phyloP scores from a whole-genome alignment of 1,140 invertebrate genomes.

The Drosophila ambigua region DNA sequence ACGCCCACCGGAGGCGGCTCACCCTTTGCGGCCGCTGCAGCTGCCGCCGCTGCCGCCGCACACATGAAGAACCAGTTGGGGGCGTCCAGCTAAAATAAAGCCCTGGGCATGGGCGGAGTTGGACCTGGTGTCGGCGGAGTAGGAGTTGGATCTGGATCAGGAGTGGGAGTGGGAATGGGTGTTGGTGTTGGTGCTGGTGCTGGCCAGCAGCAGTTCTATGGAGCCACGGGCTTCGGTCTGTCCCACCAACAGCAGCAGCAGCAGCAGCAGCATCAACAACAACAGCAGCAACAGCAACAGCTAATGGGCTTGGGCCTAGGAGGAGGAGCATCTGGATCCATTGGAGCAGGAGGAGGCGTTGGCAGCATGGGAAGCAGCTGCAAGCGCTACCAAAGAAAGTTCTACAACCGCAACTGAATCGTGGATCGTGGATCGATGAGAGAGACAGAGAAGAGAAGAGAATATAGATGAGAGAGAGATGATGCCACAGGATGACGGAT shows the following conservation, averaged over 20 bases:
- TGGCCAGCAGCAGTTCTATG: conserved; percentile 62
- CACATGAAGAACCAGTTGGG: conserved; percentile 83
- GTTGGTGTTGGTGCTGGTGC: conserved; percentile 27
- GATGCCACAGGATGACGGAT: no score
- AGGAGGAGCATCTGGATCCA: conserved; percentile 16
- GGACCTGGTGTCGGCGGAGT: conserved; percentile 8
- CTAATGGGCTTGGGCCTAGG: conserved; percentile 60
- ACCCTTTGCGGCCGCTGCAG: conserved; percentile 71
- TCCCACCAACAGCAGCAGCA: conserved; percentile 52
- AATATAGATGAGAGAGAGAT: background rate
- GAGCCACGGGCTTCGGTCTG: conserved; percentile 57
- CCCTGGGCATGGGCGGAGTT: conserved; percentile 50
- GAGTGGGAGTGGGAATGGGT: conserved; percentile 11
- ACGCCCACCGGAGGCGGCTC: conserved; percentile 66
- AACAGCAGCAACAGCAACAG: conserved; percentile 56
- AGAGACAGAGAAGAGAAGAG: background rate
- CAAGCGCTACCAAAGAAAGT: conserved; percentile 83
- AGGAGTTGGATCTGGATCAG: conserved; percentile 24
- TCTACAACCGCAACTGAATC: conserved; percentile 75
- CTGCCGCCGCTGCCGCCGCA: conserved; percentile 71
- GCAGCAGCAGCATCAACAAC: conserved; percentile 52
- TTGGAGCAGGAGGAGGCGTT: conserved; percentile 46
- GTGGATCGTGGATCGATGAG: conserved; percentile 1
- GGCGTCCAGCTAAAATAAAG: conserved; percentile 84
- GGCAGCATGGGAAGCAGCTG: conserved; percentile 75